Percentiles rank a stretch among this genome's conserved stretches.
These are phyloP conservation scores for Perca schrenkii DNA, from an alignment of 2,113 vertebrate species.

Conservation along the genomic window DNA sequence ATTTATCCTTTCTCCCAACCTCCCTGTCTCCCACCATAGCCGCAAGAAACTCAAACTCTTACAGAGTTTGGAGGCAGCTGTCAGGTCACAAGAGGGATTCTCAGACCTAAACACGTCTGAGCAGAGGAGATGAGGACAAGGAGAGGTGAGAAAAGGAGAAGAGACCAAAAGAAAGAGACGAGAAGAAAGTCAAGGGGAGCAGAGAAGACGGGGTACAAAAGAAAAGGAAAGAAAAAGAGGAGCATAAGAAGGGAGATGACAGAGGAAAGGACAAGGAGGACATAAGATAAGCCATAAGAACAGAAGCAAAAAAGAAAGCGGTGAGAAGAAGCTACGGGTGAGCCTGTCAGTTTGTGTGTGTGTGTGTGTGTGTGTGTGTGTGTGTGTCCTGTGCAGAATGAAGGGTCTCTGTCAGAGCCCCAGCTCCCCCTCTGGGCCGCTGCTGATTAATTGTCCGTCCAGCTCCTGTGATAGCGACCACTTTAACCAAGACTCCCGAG, in stretches of 20 bases:
- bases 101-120: conserved; percentile 34
- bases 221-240: neutral
- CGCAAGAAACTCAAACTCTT: conserved; percentile 27
- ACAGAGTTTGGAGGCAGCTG: conserved; percentile 51
- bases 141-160: conserved; percentile 1
- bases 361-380: conserved; percentile 53
- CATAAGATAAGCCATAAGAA: conserved; percentile 17
- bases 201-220: neutral
- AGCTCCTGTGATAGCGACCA: conserved; percentile 80
- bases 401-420: conserved; percentile 81
- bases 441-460: conserved; percentile 86
- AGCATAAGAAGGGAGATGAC: conserved; percentile 1
- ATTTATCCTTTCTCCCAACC: conserved; percentile 29
- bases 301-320: conserved; percentile 44
- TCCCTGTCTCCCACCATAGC: conserved; percentile 7
- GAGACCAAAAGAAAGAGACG: neutral
- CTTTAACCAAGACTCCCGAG: conserved; percentile 82
- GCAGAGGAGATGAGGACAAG: conserved; percentile 20
- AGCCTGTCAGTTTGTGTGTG: conserved; percentile 44
- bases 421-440: conserved; percentile 73
- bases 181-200: neutral
- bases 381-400: conserved; percentile 77
- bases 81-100: conserved; percentile 54
- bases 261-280: conserved; percentile 25
- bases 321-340: conserved; percentile 50